A percentile compares a stretch with the other conserved stretches of the same genome.
phyloP scores from a whole-genome alignment of 2,888 invertebrate genomes.

The Chaitophorus viminalis region DNA sequence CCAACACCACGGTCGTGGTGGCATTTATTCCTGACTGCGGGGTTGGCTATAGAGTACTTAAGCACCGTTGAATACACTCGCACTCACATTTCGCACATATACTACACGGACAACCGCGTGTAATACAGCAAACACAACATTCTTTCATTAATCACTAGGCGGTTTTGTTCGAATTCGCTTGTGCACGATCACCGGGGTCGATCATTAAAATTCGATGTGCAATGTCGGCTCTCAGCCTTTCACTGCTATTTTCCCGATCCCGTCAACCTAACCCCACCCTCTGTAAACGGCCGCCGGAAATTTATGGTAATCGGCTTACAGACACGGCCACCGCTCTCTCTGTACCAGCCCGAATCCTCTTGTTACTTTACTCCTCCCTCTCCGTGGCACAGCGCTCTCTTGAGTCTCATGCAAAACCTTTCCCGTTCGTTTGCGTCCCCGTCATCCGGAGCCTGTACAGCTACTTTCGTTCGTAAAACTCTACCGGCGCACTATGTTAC shows the following conservation, averaged over 20 bases:
- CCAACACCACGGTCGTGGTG: background rate
- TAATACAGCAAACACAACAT: slow-evolving; percentile 5
- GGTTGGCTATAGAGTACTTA: background rate
- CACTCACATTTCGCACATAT: background rate
- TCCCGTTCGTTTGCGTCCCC: background rate
- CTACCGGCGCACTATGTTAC: slow-evolving; percentile 25
- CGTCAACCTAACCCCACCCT: background rate
- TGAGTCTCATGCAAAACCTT: background rate
- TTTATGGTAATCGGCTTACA: slow-evolving; percentile 62
- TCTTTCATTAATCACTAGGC: slow-evolving; percentile 42
- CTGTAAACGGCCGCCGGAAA: slow-evolving; percentile 29
- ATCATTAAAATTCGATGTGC: slow-evolving; percentile 59
- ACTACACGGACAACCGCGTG: background rate
- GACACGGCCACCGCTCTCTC: background rate
- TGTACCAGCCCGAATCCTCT: background rate
- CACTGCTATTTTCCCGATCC: background rate
- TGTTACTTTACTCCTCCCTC: background rate
- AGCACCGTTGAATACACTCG: background rate
- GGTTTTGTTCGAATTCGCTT: slow-evolving; percentile 51
- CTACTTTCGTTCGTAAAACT: slow-evolving; percentile 43
- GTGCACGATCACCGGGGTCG: slow-evolving; percentile 29
- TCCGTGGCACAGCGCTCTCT: background rate
- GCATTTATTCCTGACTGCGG: background rate
- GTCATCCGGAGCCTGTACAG: background rate
- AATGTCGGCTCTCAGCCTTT: slow-evolving; percentile 13